Evolutionary conservation across 2,888 invertebrate species (phyloP), one percentile per base, ranked within the genome.

Genomic region (Neoscelio sp.): DNA sequence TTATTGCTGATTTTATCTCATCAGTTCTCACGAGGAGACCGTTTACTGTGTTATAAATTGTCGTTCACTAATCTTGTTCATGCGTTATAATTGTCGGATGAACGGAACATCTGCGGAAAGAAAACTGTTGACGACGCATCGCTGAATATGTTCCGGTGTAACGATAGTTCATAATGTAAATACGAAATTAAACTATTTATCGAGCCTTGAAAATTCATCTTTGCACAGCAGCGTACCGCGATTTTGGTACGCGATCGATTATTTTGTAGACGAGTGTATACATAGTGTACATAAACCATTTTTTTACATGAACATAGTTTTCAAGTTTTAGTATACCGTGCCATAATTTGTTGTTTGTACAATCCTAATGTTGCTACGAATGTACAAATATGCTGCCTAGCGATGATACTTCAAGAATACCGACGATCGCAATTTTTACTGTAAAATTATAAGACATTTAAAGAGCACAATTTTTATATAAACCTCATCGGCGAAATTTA

Each of bases 311-410:
- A 18, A 48, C 13, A 46, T 65, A 76, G 70, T 62, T 76, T n/a
- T 54, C 23, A 13, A 33, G 20, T 68, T 70, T 70, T 54, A 67
- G 56, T 70, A 30, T 70, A 70, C n/a, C 40, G 76, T 76, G 77
- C 77, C 77, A 77, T 77, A 77, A 64, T 77, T 70, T 70, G 70
- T 73, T 73, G 56, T 70, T 77, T 64, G 65, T 77, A 77, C 64
- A 58, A 77, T 77, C 40, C 15, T 76, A 42, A 62, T 60, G 17
- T 75, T 70, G 35, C 17, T 60, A 46, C 35, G 46, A 70, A 44
- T 77, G 58, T 77, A 70, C 64, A 70, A 77, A 77, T 77, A 56
- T 68, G 77, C 70, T 65, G 77, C 70, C 70, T 65, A 77, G 65
- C 52, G 65, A 71, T 71, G 77, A 71, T 60, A 71, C 38, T 65